Base-by-base conservation (phyloP, 2,113 vertebrate species). In the Alligator mississippiensis region DNA sequence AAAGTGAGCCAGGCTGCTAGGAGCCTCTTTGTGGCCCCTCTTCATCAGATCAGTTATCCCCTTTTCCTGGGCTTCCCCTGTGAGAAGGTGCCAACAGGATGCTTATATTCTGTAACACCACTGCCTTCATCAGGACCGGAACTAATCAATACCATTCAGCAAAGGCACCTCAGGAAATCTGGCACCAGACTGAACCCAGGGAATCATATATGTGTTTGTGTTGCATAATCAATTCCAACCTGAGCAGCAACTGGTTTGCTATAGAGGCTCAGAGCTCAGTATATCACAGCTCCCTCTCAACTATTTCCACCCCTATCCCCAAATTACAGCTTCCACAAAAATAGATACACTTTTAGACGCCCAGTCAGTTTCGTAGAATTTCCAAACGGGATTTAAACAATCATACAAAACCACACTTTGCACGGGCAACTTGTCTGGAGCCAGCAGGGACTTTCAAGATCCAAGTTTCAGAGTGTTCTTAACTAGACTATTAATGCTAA, bases 281-380 rank as follows among this genome's bases (percentile, higher is more conserved):
- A 28, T 3, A 34, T 18, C 90, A 22, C 91, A 77, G 28, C 84
- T 24, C 13, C 91, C 80, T 10, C 78, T 30, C 77, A 80, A 5
- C 38, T 38, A 17, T 63, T 4, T 47, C 68, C 60, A 87, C 34
- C 68, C 58, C 25, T 68, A 60, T 55, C 58, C 76, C 91, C 54
- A 87, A 21, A 78, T 0, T 61, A 13, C 27, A 82, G 76, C 68
- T 77, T 77, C 82, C 77, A 62, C 77, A 87, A 66, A 85, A 93
- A n/a, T 61, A 84, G 92, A 89, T 72, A 90, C 28, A 22, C 9
- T 74, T 66, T 38, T n/a, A 84, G 57, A 92, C 82, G 90, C 76
- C 63, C 63, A 90, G 59, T 93, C 91, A 64, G 75, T n/a, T 77
- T 17, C 25, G 92, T 76, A 66, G 88, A 92, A 28, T n/a, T 61